Evolutionary conservation across 2,888 invertebrate species (phyloP).

Genomic region (Ariolimax columbianus): DNA sequence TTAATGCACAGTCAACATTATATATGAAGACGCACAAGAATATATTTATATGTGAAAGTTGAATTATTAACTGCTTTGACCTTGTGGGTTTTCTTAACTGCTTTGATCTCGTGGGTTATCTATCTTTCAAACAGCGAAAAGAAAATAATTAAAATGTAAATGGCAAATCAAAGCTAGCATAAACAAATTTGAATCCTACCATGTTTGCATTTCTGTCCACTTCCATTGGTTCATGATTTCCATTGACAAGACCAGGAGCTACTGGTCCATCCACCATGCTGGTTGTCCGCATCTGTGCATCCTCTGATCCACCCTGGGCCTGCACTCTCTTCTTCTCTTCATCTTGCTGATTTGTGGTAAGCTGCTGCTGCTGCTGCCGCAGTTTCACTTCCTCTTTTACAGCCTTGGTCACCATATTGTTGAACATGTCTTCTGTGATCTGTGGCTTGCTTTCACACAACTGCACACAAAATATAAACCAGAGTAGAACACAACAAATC

Average conservation of each 20-base stretch:
- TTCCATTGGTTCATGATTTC: slow-evolving; percentile 44
- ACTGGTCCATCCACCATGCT: slow-evolving; percentile 29
- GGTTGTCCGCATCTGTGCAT: slow-evolving; percentile 43
- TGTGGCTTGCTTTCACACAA: slow-evolving; percentile 76
- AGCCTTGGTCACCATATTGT: slow-evolving; percentile 88
- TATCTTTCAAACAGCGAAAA: no score
- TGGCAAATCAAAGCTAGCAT: not conserved
- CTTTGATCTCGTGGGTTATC: no score
- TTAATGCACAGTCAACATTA: no score
- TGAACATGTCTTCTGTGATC: slow-evolving; percentile 89
- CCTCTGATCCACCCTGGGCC: slow-evolving; percentile 34
- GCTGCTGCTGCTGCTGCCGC: slow-evolving; percentile 65
- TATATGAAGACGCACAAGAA: no score
- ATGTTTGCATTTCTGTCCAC: slow-evolving; percentile 35
- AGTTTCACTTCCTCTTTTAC: slow-evolving; percentile 72
- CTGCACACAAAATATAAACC: slow-evolving; percentile 60
- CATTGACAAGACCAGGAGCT: slow-evolving; percentile 25
- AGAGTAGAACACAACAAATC: not conserved
- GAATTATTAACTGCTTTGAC: no score
- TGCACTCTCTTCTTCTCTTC: slow-evolving; percentile 52
- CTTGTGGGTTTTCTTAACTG: no score
- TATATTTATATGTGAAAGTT: no score
- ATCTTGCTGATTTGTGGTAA: slow-evolving; percentile 62
- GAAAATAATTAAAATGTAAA: not conserved
- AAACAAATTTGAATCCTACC: not conserved